A percentile compares a stretch with the other conserved stretches of the same genome.
phyloP scores from a whole-genome alignment of 2,888 invertebrate species.

The Hyppa rectilinea region DNA sequence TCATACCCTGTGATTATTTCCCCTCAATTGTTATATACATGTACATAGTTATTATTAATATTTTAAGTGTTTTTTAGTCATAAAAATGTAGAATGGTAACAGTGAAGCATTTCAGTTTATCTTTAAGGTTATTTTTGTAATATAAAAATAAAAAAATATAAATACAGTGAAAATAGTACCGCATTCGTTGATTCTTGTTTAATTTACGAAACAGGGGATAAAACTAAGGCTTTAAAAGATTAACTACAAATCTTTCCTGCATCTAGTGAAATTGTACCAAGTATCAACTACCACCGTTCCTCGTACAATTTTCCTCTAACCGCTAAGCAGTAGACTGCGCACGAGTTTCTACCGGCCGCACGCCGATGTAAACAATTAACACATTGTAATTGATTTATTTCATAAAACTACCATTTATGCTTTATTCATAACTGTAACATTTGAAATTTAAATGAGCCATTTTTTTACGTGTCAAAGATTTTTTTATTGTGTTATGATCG shows the following conservation, averaged over 20 bases:
- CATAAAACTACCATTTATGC: constrained; percentile 37
- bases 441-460: constrained; percentile 36
- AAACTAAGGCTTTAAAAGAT: too few species aligned
- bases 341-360: constrained; percentile 66
- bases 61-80: too few species aligned
- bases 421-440: constrained; percentile 56
- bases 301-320: constrained; percentile 65
- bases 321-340: constrained; percentile 66
- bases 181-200: too few species aligned
- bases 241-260: background rate
- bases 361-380: constrained; percentile 69
- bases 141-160: too few species aligned
- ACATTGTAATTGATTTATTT: constrained; percentile 67
- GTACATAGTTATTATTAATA: too few species aligned
- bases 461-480: constrained; percentile 48
- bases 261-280: constrained; percentile 29
- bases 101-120: too few species aligned
- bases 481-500: constrained; percentile 42
- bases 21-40: too few species aligned
- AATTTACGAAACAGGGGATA: too few species aligned
- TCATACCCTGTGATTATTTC: too few species aligned
- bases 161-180: too few species aligned
- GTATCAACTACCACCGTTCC: constrained; percentile 65
- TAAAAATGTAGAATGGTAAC: too few species aligned
- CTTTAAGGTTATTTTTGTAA: too few species aligned